Evolutionary conservation across 1,140 invertebrate genomes (phyloP).

Genomic region (Zaprionus kolodkinae): DNA sequence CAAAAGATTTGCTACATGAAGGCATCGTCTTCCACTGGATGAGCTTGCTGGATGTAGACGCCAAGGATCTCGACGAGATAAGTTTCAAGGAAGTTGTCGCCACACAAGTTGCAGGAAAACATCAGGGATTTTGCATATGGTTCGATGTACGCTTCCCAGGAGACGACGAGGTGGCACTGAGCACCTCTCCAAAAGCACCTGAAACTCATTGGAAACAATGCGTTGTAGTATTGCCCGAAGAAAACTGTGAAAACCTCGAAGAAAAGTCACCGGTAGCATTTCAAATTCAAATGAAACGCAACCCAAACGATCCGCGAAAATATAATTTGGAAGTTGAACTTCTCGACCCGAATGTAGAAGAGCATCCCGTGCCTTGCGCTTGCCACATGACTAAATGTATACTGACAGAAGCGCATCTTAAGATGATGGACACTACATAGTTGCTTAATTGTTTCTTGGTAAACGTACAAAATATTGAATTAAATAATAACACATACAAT

Average conservation of each 20-base stretch:
- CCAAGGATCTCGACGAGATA: conserved; percentile 85
- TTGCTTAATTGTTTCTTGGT: not conserved
- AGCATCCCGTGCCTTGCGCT: conserved; percentile 91
- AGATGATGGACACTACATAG: conserved; percentile 68
- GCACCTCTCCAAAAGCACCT: conserved; percentile 90
- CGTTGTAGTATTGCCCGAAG: conserved; percentile 90
- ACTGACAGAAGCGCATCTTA: conserved; percentile 86
- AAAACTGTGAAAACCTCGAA: conserved; percentile 85
- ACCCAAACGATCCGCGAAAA: conserved; percentile 83
- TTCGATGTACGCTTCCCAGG: conserved; percentile 87
- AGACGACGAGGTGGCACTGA: conserved; percentile 86
- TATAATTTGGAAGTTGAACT: conserved; percentile 88
- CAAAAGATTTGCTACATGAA: conserved; percentile 85
- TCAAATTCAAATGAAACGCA: conserved; percentile 87
- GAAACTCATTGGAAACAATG: conserved; percentile 99
- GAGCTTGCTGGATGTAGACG: conserved; percentile 85
- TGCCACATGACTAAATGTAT: conserved; percentile 92
- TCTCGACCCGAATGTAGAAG: conserved; percentile 88
- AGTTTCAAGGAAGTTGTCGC: conserved; percentile 84
- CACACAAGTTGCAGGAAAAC: conserved; percentile 86
- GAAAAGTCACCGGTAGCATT: conserved; percentile 88
- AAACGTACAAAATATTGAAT: conserved; percentile 53
- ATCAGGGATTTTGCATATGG: conserved; percentile 90
- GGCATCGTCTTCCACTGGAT: conserved; percentile 86
- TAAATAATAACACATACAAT: conserved; percentile 60